Percentiles rank a stretch among this genome's conserved stretches.
Conservation (phyloP, 2,797 vertebrate species). For the Gephyroberyx darwinii region DNA sequence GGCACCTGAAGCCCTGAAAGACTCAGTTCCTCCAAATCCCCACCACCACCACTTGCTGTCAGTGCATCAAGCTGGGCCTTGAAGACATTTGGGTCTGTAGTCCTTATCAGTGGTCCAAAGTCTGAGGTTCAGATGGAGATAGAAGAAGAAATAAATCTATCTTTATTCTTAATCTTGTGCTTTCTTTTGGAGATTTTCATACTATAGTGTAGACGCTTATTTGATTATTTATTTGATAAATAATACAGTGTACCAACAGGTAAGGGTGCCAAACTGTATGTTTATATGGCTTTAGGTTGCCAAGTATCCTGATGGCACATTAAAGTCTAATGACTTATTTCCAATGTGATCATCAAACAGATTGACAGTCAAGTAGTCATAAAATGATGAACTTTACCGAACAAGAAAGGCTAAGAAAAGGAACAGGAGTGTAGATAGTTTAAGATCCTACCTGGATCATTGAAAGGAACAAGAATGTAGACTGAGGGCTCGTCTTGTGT, state of each 20-base stretch:
- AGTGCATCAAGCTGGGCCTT: slow-evolving; percentile 30
- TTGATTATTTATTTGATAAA: too few species aligned
- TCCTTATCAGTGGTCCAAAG: slow-evolving; percentile 62
- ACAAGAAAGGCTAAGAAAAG: too few species aligned
- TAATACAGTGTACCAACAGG: too few species aligned
- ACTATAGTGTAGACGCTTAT: too few species aligned
- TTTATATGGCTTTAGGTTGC: too few species aligned
- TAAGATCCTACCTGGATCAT: slow-evolving; percentile 61
- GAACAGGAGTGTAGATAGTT: too few species aligned
- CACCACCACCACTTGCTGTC: slow-evolving; percentile 47
- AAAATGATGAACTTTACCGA: background rate
- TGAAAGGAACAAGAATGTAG: slow-evolving; percentile 71
- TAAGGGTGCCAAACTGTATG: too few species aligned
- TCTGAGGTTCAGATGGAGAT: slow-evolving; percentile 37
- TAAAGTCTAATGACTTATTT: too few species aligned
- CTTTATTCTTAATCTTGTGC: background rate
- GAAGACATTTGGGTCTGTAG: slow-evolving; percentile 54
- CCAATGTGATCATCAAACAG: too few species aligned
- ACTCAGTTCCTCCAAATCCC: slow-evolving; percentile 57
- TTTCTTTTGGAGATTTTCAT: background rate
- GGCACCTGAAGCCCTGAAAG: slow-evolving; percentile 72
- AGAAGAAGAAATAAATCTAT: background rate
- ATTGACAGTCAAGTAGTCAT: background rate
- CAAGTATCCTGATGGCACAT: too few species aligned
- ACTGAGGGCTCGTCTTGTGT: slow-evolving; percentile 51